Percentiles rank a stretch among this genome's conserved stretches.
These are phyloP conservation scores for Erethizon dorsatum DNA, from an alignment of 2,797 vertebrate genomes.

Conservation along the genomic window DNA sequence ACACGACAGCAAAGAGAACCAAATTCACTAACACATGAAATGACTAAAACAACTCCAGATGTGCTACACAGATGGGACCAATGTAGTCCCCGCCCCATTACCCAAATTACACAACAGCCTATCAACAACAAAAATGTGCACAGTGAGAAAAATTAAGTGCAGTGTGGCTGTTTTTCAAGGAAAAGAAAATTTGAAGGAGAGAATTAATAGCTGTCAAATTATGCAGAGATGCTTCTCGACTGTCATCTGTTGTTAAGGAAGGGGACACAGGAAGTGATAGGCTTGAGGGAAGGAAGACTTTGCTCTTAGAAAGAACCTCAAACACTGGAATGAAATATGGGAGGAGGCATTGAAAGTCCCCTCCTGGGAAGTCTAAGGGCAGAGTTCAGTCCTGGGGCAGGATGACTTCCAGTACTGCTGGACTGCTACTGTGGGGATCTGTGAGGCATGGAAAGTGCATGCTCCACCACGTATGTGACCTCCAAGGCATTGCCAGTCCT, in stretches of 20 bases:
- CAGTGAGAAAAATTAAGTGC: neutral
- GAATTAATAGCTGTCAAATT: neutral
- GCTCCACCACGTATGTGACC: neutral
- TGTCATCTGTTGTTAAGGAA: neutral
- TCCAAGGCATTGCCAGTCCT: neutral
- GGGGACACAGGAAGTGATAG: neutral
- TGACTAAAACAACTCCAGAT: neutral
- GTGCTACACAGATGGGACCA: neutral
- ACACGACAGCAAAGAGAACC: neutral
- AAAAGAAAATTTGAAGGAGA: neutral
- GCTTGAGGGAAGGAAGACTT: neutral
- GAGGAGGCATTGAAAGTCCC: neutral
- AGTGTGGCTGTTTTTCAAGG: neutral
- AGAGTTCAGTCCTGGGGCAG: neutral
- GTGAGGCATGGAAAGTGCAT: neutral
- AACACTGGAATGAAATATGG: neutral
- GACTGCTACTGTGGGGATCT: neutral
- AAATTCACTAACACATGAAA: neutral
- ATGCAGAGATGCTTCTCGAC: neutral
- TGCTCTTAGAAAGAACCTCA: neutral
- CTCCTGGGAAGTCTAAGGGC: neutral
- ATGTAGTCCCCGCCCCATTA: neutral
- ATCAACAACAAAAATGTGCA: neutral
- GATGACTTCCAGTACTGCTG: no score
- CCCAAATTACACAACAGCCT: neutral